Evolutionary conservation across 2,888 invertebrate genomes (phyloP), one percentile per base, ranked within the genome.

Genomic region (Litoditis marina): DNA sequence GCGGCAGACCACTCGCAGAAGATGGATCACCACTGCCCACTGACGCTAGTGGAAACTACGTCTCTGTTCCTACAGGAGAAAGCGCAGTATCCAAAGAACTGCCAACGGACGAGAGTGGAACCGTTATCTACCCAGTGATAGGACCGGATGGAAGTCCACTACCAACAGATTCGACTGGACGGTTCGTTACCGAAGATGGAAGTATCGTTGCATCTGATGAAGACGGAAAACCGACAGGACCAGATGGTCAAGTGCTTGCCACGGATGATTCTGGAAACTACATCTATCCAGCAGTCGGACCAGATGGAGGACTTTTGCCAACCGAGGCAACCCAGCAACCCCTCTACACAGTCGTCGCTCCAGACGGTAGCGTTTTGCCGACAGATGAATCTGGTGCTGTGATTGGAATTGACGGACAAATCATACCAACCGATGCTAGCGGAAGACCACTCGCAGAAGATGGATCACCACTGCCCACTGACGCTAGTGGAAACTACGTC

Each of bases 391-490:
- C 74, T n/a, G 76, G 76, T 36, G 34, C 58, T 42, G 65, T 68
- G 39, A 63, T 74, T 11, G 65, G 68, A 19, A 28, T 30, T 22
- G 71, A 71, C 49, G 77, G 74, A 32, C 39, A 63, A 19, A 49
- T 50, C 4, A 8, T 58, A 32, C 52, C 76, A 8, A 73, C 66
- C 8, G 75, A 78, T 53, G 60, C 62, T 16, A 32, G 30, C 11
- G 78, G 78, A 32, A 63, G 49, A 49, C 61, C 66, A 25, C 36
- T 74, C 13, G 60, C 58, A 13, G 46, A 13, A 13, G 63, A 68
- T 36, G 66, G 67, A 27, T 50, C 32, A 5, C 64, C 60, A 5
- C 59, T 76, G 32, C 76, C 76, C 27, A 77, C 78, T n/a, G 78
- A 78, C 52, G 50, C 31, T 31, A n/a, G 42, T 30, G 70, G 72